phyloP scores from a whole-genome alignment of 2,797 vertebrate genomes.

The Heteromormyrus szaboi region DNA sequence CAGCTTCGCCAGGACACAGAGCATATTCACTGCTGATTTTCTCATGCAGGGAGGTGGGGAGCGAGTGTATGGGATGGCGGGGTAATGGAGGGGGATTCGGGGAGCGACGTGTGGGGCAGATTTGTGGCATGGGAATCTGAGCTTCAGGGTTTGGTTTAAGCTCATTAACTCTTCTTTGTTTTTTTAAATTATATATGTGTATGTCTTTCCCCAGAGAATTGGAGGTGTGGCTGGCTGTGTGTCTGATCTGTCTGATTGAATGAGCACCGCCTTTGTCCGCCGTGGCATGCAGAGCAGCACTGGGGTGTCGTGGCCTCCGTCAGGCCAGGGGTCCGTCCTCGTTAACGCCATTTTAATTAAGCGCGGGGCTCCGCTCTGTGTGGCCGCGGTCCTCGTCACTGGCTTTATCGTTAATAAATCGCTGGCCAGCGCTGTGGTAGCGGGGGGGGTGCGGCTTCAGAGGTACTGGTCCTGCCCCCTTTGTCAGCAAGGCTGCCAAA shows the following conservation, averaged over 20 bases:
- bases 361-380: neutral
- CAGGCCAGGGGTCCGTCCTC: neutral
- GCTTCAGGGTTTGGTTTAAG: constrained; percentile 12
- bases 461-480: neutral
- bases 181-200: neutral
- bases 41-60: neutral
- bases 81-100: neutral
- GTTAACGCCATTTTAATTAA: constrained; percentile 26
- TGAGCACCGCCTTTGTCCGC: constrained; percentile 1
- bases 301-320: neutral
- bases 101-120: neutral
- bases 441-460: neutral
- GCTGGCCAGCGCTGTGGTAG: neutral
- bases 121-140: neutral
- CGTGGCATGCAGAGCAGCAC: neutral
- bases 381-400: neutral
- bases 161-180: constrained; percentile 18
- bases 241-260: constrained; percentile 9
- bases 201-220: neutral
- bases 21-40: neutral
- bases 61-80: neutral
- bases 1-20: neutral
- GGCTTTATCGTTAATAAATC: constrained; percentile 5
- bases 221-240: neutral
- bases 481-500: constrained; percentile 10